phyloP scores from a whole-genome alignment of 2,888 invertebrate species.

The Orthosia gothica region DNA sequence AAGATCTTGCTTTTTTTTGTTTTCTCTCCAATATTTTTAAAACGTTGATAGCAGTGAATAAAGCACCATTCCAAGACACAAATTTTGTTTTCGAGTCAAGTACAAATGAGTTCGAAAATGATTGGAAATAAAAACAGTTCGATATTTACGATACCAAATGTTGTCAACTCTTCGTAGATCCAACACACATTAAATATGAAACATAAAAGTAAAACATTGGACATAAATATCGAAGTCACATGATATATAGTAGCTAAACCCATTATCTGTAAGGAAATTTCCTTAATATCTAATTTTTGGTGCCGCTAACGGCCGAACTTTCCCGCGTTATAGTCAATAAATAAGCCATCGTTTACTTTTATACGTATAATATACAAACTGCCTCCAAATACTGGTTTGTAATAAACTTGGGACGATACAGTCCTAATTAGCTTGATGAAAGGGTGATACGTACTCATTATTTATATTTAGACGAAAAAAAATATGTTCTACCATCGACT shows the following conservation, averaged over 20 bases:
- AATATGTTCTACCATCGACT: no score
- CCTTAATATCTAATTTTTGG: slow-evolving; percentile 79
- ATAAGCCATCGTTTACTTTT: slow-evolving; percentile 75
- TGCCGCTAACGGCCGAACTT: slow-evolving; percentile 78
- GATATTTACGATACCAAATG: slow-evolving; percentile 5
- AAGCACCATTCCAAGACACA: neutral
- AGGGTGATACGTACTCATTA: neutral
- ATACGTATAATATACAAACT: slow-evolving; percentile 63
- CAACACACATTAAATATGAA: slow-evolving; percentile 52
- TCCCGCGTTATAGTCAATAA: slow-evolving; percentile 76
- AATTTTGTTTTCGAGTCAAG: neutral
- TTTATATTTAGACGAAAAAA: neutral
- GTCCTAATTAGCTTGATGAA: slow-evolving; percentile 13
- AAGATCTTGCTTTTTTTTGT: no score
- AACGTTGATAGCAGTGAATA: neutral
- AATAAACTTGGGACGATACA: slow-evolving; percentile 49
- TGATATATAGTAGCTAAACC: slow-evolving; percentile 51
- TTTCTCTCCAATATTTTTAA: neutral
- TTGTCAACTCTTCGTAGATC: slow-evolving; percentile 19
- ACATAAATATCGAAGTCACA: slow-evolving; percentile 63
- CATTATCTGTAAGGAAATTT: slow-evolving; percentile 72
- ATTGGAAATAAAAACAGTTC: neutral
- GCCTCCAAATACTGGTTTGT: slow-evolving; percentile 52
- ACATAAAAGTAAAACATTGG: slow-evolving; percentile 56
- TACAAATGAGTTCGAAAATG: slow-evolving; percentile 7